Base-by-base conservation (phyloP, 1,140 invertebrate genomes). In the Grapholita molesta region DNA sequence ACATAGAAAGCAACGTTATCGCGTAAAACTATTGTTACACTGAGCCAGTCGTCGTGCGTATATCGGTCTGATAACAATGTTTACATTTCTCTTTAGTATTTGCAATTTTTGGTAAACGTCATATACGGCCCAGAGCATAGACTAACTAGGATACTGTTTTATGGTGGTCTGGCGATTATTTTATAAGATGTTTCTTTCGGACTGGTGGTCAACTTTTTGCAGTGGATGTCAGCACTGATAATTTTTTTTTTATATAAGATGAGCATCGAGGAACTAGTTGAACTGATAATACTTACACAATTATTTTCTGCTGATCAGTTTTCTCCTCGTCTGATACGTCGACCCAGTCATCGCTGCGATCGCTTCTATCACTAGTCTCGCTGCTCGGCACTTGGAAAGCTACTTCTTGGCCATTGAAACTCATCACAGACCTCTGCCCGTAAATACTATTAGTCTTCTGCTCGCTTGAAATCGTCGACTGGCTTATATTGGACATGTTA, bases 361-460 rank as follows among this genome's bases (percentile, higher is more conserved):
- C 94, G 69, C 93, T 94, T 55, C 92, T 86, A 32, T 92, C 86
- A 61, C 92, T 93, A 3, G 89, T 86, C 64, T 92, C 90, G 65
- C 91, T 92, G 66, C 86, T 88, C 35, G 86, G 83, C 21, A 89
- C 91, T 77, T 92, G 92, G 66, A 92, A 91, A 25, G 89, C 88
- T 38, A 88, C 82, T 70, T 90, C 91, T 55, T 93, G 91, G 2
- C 90, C 89, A 42, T 91, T 91, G 82, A 91, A 94, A 69, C 93
- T 93, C 11, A 93, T 86, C 61, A 94, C 86, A 8, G 93, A 91
- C 64, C 92, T 80, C 68, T 93, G 91, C 2, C 94, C 94, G 71
- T 95, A 95, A 0, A 95, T 90, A 73, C 94, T 95, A 72, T 95
- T 95, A 9, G 94, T 95, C 77, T 94, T 94, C 72, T 94, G 93